Evolutionary conservation across 2,888 invertebrate genomes (phyloP), one percentile per base, ranked within the genome.

Genomic region (Aspidiotus destructor): DNA sequence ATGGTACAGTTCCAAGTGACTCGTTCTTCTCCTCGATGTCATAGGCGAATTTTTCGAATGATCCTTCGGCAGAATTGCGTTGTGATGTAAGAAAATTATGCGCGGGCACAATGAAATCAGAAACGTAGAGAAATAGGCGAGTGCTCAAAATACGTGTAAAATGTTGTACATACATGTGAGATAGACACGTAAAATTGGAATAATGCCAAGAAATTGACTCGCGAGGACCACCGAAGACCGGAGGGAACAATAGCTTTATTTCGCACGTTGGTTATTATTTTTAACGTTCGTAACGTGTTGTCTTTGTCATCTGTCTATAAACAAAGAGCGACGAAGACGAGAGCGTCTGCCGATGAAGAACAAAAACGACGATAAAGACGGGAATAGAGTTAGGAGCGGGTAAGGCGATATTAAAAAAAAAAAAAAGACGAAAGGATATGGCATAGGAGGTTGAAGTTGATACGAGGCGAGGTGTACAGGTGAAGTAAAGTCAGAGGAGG

Each of bases 241-340:
- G 52, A 62, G 52, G 62, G 52, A 62, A 62, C 62, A 62, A 62
- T 62, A 52, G 62, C 62, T 62, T 52, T 48, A 62, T 62, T 62
- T 62, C 62, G 62, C 62, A 62, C 62, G 62, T 62, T 62, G 17
- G 62, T 62, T 62, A 62, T 62, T 62, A 62, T 62, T 62, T 62
- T 52, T 62, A 62, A 62, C 62, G 62, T 62, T 28, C 44, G 53
- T 52, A 52, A 62, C 52, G 44, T 7, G 62, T 62, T 62, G 17
- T 62, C 52, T 62, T 62, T 17, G 62, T 62, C 62, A 52, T 52
- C 28, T 28, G 28, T 28, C 28, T 28, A 28, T 28, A 28, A 28
- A 48, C 48, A 48, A 48, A n/a, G n/a, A 48, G 48, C 44, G 61
- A 52, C 44, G 62, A 62, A 44, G 62, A 52, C 48, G 17, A 16